phyloP scores from a whole-genome alignment of 2,888 invertebrate genomes.

The Tyria jacobaeae region DNA sequence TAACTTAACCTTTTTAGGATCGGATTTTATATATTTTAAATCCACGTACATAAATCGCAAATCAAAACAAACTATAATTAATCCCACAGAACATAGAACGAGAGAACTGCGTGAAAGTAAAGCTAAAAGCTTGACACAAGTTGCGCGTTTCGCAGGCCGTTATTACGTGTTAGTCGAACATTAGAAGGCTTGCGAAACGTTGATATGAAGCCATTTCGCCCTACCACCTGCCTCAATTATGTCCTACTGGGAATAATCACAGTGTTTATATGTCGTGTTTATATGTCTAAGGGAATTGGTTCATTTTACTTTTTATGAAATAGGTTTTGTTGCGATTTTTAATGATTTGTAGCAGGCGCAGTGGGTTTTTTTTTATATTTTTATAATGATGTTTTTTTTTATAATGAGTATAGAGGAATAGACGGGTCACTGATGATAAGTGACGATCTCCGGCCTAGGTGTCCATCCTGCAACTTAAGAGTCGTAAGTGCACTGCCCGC shows the following conservation, averaged over 20 bases:
- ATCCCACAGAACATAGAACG: background rate
- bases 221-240: constrained; percentile 31
- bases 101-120: constrained; percentile 1
- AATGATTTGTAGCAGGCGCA: no score
- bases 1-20: no score
- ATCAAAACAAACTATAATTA: background rate
- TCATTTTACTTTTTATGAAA: constrained; percentile 29
- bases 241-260: constrained; percentile 39
- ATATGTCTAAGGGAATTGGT: constrained; percentile 27
- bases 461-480: no score
- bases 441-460: no score
- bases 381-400: no score
- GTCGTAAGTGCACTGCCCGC: no score
- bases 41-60: no score
- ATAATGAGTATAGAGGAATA: no score
- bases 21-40: no score
- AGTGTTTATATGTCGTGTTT: constrained; percentile 29
- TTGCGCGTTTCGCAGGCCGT: constrained; percentile 51
- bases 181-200: constrained; percentile 47
- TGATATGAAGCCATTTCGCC: constrained; percentile 52
- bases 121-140: constrained; percentile 23
- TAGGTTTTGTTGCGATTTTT: no score
- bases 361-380: no score
- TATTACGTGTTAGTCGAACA: constrained; percentile 48
- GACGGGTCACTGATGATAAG: no score